phyloP scores from a whole-genome alignment of 2,113 vertebrate species.

The Epinephelus moara region DNA sequence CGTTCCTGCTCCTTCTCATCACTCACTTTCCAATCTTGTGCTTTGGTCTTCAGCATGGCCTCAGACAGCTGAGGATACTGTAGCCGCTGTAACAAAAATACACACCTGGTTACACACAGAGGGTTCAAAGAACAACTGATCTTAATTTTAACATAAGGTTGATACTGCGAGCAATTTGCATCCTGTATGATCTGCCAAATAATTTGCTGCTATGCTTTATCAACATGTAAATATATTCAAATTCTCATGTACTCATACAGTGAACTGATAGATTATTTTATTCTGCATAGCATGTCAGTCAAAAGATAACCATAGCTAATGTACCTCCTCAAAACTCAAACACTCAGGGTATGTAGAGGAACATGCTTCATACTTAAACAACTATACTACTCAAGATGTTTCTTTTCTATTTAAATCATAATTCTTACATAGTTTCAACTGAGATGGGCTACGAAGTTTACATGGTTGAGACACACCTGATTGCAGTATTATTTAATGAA shows the following conservation, averaged over 20 bases:
- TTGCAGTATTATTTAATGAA: no score
- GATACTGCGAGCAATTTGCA: background rate
- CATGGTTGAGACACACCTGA: no score
- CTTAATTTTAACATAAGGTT: background rate
- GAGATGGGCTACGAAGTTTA: no score
- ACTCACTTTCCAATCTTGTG: conserved; percentile 38
- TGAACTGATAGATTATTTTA: background rate
- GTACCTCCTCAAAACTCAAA: no score
- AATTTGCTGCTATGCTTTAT: background rate
- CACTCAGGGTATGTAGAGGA: no score
- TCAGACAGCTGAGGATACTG: conserved; percentile 59
- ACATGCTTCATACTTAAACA: no score
- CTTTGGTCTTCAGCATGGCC: conserved; percentile 20
- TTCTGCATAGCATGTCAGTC: no score
- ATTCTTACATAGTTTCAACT: no score
- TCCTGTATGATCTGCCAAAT: background rate
- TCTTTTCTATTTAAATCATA: no score
- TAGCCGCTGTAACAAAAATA: conserved; percentile 33
- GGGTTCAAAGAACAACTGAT: background rate
- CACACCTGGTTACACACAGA: background rate
- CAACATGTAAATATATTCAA: background rate
- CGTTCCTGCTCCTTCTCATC: conserved; percentile 57
- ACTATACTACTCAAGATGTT: no score
- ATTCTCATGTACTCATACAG: background rate
- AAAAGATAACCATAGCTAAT: no score